A percentile compares a stretch with the other conserved stretches of the same genome.
phyloP scores from a whole-genome alignment of 2,888 invertebrate species.

The Gastracanthus pulcherrimus region DNA sequence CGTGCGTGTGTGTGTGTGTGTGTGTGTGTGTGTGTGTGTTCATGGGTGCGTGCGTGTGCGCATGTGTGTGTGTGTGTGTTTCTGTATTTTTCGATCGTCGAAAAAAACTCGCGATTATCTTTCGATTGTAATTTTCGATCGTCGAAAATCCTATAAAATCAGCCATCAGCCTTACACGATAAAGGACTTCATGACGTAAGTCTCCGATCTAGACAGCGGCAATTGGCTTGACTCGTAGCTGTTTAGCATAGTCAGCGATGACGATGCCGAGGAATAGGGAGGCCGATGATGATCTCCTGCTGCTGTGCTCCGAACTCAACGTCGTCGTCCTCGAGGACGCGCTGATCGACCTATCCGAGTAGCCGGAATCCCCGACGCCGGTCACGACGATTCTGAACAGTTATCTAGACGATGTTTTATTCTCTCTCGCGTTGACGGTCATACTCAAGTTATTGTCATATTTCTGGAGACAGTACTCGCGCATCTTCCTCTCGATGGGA shows the following conservation, averaged over 20 bases:
- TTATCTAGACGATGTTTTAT: not conserved
- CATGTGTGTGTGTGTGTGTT: too few relatives aligned
- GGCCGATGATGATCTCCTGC: not conserved
- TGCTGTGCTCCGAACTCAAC: not conserved
- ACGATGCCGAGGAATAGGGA: not conserved
- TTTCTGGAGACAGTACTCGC: conserved; percentile 20
- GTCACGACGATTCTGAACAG: conserved; percentile 61
- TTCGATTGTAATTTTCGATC: too few relatives aligned
- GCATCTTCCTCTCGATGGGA: conserved; percentile 59
- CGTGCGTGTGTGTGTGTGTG: too few relatives aligned
- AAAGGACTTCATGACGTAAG: not conserved
- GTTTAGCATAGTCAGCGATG: not conserved
- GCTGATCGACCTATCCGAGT: conserved; percentile 63
- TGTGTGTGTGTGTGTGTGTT: too few relatives aligned
- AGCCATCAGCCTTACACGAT: too few relatives aligned
- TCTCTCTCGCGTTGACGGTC: not conserved
- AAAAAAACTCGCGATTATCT: too few relatives aligned
- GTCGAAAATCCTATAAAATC: too few relatives aligned
- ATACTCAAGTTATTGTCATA: not conserved
- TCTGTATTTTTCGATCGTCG: too few relatives aligned
- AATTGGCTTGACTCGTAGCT: not conserved
- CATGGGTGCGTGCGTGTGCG: too few relatives aligned
- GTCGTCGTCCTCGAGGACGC: not conserved
- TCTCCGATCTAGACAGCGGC: not conserved
- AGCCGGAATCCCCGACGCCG: conserved; percentile 69